Conservation (phyloP, 30 jellyfish, hydroid and myxozoan species). For the Cassiopea xamachana region DNA sequence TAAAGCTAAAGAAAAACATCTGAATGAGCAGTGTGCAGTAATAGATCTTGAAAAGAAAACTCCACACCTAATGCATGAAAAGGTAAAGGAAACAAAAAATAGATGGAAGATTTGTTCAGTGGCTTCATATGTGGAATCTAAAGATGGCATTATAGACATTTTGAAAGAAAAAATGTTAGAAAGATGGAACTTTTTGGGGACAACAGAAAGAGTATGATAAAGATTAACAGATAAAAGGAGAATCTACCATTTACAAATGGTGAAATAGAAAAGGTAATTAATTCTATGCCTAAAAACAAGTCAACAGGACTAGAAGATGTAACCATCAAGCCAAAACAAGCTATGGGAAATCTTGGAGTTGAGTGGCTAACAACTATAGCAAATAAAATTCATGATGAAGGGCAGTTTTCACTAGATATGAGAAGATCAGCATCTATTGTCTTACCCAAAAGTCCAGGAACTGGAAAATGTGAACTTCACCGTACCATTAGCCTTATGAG, state of each 20-base stretch:
- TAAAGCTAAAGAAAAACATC: background rate
- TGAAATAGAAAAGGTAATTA: background rate
- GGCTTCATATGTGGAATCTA: conserved; percentile 22
- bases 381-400: conserved; percentile 5
- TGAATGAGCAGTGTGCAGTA: background rate
- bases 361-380: conserved; percentile 7
- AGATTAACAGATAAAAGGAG: background rate
- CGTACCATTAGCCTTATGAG: conserved; percentile 48
- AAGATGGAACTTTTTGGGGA: conserved; percentile 36
- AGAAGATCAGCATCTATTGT: conserved; percentile 14
- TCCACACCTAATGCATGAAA: conserved; percentile 13
- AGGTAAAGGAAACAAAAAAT: conserved; percentile 20
- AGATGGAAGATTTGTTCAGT: conserved; percentile 16
- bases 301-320: conserved; percentile 22
- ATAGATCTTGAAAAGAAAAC: background rate
- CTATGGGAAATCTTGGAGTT: conserved; percentile 11
- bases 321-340: background rate
- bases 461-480: conserved; percentile 20
- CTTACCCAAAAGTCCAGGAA: conserved; percentile 24
- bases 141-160: conserved; percentile 29
- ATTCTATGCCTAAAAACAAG: background rate
- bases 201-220: background rate
- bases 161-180: conserved; percentile 43
- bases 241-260: background rate
- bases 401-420: conserved; percentile 3